These are phyloP conservation scores for Adelphocoris suturalis DNA, from an alignment of 2,888 invertebrate species.

Conservation along the genomic window DNA sequence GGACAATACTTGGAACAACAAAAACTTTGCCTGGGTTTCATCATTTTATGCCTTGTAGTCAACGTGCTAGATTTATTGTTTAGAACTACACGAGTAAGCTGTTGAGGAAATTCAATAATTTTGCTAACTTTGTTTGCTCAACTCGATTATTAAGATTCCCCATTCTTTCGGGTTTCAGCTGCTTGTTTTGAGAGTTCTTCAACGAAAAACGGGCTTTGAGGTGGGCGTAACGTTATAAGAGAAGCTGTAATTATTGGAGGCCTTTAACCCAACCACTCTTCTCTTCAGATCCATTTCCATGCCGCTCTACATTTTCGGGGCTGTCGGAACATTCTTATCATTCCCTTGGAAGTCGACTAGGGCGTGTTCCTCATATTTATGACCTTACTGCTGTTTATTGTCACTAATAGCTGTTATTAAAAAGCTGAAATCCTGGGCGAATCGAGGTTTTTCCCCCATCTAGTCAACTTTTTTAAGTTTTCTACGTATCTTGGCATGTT, in stretches of 20 bases:
- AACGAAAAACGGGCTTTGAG: background rate
- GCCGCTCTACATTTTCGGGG: constrained; percentile 13
- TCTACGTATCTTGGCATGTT: background rate
- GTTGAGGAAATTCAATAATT: too few species aligned
- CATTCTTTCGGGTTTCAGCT: background rate
- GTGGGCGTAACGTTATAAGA: background rate
- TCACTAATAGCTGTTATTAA: constrained; percentile 47
- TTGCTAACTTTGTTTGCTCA: too few species aligned
- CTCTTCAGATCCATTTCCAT: background rate
- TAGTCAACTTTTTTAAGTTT: background rate
- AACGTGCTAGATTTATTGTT: too few species aligned
- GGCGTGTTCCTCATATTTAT: constrained; percentile 51
- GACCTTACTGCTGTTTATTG: constrained; percentile 44
- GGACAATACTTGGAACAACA: too few species aligned
- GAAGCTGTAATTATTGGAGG: background rate
- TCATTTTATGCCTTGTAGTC: too few species aligned
- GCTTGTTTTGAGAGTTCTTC: background rate
- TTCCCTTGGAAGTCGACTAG: constrained; percentile 27
- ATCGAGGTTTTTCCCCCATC: background rate
- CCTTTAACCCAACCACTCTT: background rate
- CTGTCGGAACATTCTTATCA: constrained; percentile 22
- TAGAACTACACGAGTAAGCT: too few species aligned
- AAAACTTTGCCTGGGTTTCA: too few species aligned
- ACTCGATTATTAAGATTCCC: background rate
- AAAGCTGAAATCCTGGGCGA: constrained; percentile 14